Base-by-base conservation (phyloP, 2,113 vertebrate species). In the Sebastes schlegelii region DNA sequence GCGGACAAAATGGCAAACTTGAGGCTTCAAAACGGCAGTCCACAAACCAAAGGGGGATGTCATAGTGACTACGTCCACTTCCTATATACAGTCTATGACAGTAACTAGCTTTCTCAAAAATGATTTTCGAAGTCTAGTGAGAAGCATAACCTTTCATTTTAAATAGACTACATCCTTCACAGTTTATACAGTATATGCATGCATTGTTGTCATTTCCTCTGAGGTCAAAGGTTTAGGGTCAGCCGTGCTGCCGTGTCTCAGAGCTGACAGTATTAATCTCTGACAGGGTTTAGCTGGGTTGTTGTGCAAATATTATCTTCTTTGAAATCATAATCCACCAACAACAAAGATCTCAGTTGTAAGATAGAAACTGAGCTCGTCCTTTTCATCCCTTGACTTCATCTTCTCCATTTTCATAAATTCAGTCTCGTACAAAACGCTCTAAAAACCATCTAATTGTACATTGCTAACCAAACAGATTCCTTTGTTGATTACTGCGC, bases 381-480 rank as follows among this genome's bases (percentile, higher is more conserved):
- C 66, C 51, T 58, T 77, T 85, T 85, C 19, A 80, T 86, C 62
- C 11, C 52, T 75, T 52, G 46, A 80, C 62, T 72, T 86, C 61
- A 84, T 77, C 81, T 49, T 75, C 72, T 65, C 40, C 2, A 2
- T 62, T 84, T 86, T 86, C 12, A 61, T 77, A 83, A 85, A 88
- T 77, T 71, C 73, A 66, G 70, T 68, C 75, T 49, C 62, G 63
- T 82, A 74, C 43, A 74, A 75, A 91, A 88, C 74, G 51, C 72
- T 77, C 48, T 80, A n/a, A 72, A 90, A 86, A 86, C 63, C 77
- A 81, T 85, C 26, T 89, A 83, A 81, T 88, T 91, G 64, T 78
- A 57, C 73, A 68, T 74, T 83, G 66, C 87, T 72, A 82, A 91
- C 77, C 82, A 82, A 71, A 89, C 70, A 84, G 82, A 91, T 91